These are phyloP conservation scores for Sparus aurata DNA, from an alignment of 2,797 vertebrate species.

Conservation along the genomic window DNA sequence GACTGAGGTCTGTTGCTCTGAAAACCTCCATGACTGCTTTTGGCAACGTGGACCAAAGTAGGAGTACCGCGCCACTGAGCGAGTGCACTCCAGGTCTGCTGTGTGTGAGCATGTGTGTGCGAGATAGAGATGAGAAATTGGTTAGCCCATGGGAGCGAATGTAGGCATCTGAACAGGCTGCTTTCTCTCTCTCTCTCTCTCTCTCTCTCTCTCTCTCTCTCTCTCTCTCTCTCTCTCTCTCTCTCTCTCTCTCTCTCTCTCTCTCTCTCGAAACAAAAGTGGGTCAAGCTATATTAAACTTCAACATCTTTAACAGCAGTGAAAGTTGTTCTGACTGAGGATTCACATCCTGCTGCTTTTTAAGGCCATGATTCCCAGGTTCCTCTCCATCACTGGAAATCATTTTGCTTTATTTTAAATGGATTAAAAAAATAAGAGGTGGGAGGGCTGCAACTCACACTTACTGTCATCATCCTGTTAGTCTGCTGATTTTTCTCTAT, in stretches of 20 bases:
- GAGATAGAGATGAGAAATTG: slow-evolving; percentile 59
- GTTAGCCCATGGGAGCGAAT: slow-evolving; percentile 59
- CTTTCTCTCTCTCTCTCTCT: slow-evolving; percentile 27
- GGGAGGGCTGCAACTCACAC: neutral
- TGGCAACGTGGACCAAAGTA: slow-evolving; percentile 55
- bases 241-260: no score
- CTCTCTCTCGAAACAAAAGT: slow-evolving; percentile 71
- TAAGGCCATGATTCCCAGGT: slow-evolving; percentile 8
- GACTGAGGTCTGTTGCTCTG: slow-evolving; percentile 38
- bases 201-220: slow-evolving; percentile 25
- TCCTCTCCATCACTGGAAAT: neutral
- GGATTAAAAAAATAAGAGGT: neutral
- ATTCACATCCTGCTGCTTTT: slow-evolving; percentile 35
- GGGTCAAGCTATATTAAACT: slow-evolving; percentile 78
- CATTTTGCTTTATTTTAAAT: slow-evolving; percentile 2
- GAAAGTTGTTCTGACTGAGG: slow-evolving; percentile 49
- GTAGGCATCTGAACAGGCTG: slow-evolving; percentile 54
- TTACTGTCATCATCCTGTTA: neutral
- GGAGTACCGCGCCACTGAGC: slow-evolving; percentile 45
- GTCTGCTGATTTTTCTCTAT: slow-evolving; percentile 2
- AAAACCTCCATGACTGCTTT: slow-evolving; percentile 55
- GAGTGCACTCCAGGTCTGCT: slow-evolving; percentile 55
- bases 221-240: slow-evolving; percentile 27
- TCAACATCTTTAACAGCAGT: slow-evolving; percentile 54
- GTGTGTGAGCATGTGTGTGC: slow-evolving; percentile 41